Percentiles rank a stretch among this genome's conserved stretches.
These are phyloP conservation scores for Toxotes lorentzi DNA, from an alignment of 2,797 vertebrate species.

Conservation along the genomic window DNA sequence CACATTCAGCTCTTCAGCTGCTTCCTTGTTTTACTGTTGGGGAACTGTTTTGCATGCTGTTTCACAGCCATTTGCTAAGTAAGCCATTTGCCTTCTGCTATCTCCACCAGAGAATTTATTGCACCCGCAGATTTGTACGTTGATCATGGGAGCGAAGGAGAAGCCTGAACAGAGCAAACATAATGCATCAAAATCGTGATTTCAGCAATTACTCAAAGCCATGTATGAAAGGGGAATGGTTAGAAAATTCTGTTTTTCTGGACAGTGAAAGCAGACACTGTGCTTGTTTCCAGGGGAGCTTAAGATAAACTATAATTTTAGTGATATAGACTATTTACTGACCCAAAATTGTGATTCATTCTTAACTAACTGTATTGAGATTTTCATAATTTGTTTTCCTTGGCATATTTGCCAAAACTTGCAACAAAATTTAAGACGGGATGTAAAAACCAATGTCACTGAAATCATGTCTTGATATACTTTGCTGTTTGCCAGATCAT, in stretches of 20 bases:
- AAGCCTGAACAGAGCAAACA: conserved; percentile 48
- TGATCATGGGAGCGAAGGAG: conserved; percentile 32
- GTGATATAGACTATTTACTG: background rate
- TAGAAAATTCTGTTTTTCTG: background rate
- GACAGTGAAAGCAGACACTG: background rate
- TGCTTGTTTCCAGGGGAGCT: background rate
- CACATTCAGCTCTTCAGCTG: background rate
- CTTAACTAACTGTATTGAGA: background rate
- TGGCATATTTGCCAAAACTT: background rate
- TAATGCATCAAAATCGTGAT: conserved; percentile 39
- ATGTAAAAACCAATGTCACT: conserved; percentile 10
- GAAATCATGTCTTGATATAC: conserved; percentile 28
- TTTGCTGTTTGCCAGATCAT: conserved; percentile 28
- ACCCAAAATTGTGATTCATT: background rate
- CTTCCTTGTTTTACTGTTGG: background rate
- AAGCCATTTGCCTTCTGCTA: conserved; percentile 52
- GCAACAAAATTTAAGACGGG: background rate
- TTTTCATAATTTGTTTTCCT: background rate
- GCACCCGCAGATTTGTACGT: conserved; percentile 48
- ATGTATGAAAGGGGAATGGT: conserved; percentile 5
- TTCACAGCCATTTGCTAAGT: conserved; percentile 52
- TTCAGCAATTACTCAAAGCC: conserved; percentile 44
- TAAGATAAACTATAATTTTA: background rate
- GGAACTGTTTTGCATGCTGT: conserved; percentile 48
- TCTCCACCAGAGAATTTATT: conserved; percentile 51